Percentiles rank a stretch among this genome's conserved stretches.
These are phyloP conservation scores for Hyperopisus bebe DNA, from an alignment of 2,113 vertebrate genomes.

Conservation along the genomic window DNA sequence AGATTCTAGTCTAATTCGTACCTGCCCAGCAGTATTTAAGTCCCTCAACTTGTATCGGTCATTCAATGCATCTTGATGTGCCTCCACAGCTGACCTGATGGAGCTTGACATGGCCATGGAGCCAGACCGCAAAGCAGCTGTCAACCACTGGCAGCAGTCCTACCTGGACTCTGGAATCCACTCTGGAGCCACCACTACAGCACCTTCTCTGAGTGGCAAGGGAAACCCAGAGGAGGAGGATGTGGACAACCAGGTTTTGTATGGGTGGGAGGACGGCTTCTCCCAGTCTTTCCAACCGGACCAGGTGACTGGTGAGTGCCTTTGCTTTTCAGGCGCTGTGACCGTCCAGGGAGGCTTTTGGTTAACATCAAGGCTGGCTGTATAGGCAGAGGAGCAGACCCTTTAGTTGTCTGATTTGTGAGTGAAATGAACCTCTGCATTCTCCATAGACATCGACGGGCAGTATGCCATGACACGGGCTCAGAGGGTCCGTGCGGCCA, in stretches of 20 bases:
- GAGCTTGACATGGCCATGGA: conserved; percentile 99
- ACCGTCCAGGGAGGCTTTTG: background rate
- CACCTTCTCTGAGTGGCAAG: conserved; percentile 92
- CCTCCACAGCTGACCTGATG: conserved; percentile 85
- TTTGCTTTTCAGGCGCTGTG: background rate
- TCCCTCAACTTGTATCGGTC: background rate
- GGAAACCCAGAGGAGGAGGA: conserved; percentile 95
- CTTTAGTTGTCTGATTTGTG: background rate
- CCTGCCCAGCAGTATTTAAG: background rate
- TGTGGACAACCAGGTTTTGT: conserved; percentile 84
- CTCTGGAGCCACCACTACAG: conserved; percentile 95
- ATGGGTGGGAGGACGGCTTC: conserved; percentile 93
- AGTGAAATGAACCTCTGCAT: background rate
- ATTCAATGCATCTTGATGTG: background rate
- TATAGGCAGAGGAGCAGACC: background rate
- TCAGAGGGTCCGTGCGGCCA: conserved; percentile 92
- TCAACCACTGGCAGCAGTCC: conserved; percentile 95
- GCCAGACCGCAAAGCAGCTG: conserved; percentile 88
- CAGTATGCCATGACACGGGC: conserved; percentile 98
- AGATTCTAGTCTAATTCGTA: conserved; percentile 25
- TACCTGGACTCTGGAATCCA: conserved; percentile 98
- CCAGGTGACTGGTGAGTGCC: conserved; percentile 71
- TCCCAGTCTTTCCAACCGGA: conserved; percentile 91
- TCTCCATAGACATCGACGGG: conserved; percentile 80
- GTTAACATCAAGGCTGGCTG: background rate